Evolutionary conservation across 35 echinoderm and acorn worm genomes (phyloP).

Genomic region (Acanthaster planci): DNA sequence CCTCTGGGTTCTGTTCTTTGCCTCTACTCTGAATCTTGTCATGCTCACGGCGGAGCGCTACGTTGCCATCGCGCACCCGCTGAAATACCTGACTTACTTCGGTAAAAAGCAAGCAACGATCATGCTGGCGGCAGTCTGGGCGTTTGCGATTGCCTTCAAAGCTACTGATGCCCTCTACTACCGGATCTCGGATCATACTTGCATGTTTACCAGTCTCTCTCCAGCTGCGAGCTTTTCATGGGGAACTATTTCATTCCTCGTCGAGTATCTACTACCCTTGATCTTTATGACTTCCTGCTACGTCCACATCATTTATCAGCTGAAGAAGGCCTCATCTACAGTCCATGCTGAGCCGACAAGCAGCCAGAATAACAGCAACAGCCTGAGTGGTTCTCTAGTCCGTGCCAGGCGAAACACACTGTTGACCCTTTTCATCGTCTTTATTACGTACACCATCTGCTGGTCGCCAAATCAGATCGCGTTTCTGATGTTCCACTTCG

Average conservation of each 20-base stretch:
- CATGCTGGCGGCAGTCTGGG: background rate
- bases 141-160: background rate
- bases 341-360: no score
- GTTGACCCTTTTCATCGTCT: slow-evolving; percentile 53
- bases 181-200: background rate
- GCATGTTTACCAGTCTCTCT: background rate
- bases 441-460: slow-evolving; percentile 56
- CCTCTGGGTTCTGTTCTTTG: slow-evolving; percentile 51
- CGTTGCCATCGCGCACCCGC: slow-evolving; percentile 60
- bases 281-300: slow-evolving; percentile 25
- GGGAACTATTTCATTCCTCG: slow-evolving; percentile 14
- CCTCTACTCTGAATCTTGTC: slow-evolving; percentile 63
- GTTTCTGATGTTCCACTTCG: slow-evolving; percentile 58
- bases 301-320: slow-evolving; percentile 12
- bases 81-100: slow-evolving; percentile 18
- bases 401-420: slow-evolving; percentile 33
- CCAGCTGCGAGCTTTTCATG: background rate
- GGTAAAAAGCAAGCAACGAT: background rate
- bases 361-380: no score
- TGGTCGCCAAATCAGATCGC: slow-evolving; percentile 79
- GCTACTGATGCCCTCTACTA: background rate
- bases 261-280: slow-evolving; percentile 39
- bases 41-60: slow-evolving; percentile 63
- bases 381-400: background rate
- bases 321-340: background rate